Evolutionary conservation across 2,797 vertebrate genomes (phyloP).

Genomic region (Percopsis omiscomaycus): DNA sequence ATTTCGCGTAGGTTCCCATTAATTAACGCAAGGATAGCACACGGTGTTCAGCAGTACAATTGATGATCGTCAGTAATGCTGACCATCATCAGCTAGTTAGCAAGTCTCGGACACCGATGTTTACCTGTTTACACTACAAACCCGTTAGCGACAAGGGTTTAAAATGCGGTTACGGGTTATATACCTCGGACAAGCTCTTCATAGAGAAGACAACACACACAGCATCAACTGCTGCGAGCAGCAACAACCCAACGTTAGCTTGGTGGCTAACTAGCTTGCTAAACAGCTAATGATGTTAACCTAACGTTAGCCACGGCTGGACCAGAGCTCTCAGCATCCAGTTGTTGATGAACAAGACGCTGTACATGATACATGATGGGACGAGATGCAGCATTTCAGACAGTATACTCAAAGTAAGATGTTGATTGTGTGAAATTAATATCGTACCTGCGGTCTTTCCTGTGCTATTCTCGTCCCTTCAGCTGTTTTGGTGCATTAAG

Average conservation of each 20-base stretch:
- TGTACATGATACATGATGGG: conserved; percentile 30
- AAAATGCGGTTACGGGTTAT: too few relatives aligned
- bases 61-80: too few relatives aligned
- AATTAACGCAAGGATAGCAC: too few relatives aligned
- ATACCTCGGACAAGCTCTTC: too few relatives aligned
- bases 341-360: conserved; percentile 7
- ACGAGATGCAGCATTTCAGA: neutral
- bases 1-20: too few relatives aligned
- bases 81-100: too few relatives aligned
- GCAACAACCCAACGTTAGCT: neutral
- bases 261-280: conserved; percentile 1
- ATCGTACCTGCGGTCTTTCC: conserved; percentile 70
- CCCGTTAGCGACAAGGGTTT: too few relatives aligned
- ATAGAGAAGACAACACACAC: neutral
- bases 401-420: neutral
- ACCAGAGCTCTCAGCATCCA: conserved; percentile 26
- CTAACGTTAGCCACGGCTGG: conserved; percentile 40
- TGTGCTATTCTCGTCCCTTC: conserved; percentile 64
- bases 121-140: too few relatives aligned
- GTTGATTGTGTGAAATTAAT: neutral
- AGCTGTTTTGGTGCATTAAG: conserved; percentile 73
- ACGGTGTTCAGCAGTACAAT: too few relatives aligned
- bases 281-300: neutral
- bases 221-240: conserved; percentile 29
- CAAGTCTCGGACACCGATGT: too few relatives aligned